Percentiles rank a stretch among this genome's conserved stretches.
These are phyloP conservation scores for Archips crataeganus DNA, from an alignment of 2,888 invertebrate species.

Conservation along the genomic window DNA sequence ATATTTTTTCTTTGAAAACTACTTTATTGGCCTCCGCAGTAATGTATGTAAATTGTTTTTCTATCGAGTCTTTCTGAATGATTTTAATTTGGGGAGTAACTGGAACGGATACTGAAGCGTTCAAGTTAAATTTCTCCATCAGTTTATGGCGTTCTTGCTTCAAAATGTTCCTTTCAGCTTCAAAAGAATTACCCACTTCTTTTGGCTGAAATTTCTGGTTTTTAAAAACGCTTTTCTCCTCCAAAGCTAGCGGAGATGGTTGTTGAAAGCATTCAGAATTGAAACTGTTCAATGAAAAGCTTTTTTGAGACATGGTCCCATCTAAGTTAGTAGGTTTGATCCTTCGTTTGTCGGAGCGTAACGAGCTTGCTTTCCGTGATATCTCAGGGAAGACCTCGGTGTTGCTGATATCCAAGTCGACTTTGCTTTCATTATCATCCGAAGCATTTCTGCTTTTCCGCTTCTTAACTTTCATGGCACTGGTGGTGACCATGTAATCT, in stretches of 20 bases:
- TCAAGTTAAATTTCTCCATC: conserved; percentile 80
- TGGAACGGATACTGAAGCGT: conserved; percentile 57
- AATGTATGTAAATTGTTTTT: conserved; percentile 61
- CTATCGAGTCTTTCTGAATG: conserved; percentile 60
- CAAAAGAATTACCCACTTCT: conserved; percentile 66
- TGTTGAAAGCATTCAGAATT: conserved; percentile 70
- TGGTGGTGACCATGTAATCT: conserved; percentile 64
- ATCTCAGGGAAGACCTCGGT: conserved; percentile 78
- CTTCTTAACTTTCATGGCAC: conserved; percentile 69
- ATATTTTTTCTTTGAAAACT: conserved; percentile 79
- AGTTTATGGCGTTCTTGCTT: conserved; percentile 77
- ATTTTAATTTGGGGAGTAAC: conserved; percentile 68
- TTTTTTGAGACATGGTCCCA: conserved; percentile 62
- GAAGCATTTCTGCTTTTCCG: conserved; percentile 65
- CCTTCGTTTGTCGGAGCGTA: conserved; percentile 69
- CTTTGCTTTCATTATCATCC: conserved; percentile 63
- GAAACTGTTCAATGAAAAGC: conserved; percentile 71
- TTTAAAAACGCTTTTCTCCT: conserved; percentile 75
- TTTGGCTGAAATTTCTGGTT: conserved; percentile 66
- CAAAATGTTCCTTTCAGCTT: conserved; percentile 73
- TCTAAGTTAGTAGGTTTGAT: conserved; percentile 85
- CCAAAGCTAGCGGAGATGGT: conserved; percentile 61
- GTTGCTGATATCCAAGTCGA: conserved; percentile 71
- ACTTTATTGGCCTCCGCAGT: conserved; percentile 77
- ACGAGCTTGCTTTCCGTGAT: conserved; percentile 68